Evolutionary conservation across 2,888 invertebrate species (phyloP).

Genomic region (Cheilosia variabilis): DNA sequence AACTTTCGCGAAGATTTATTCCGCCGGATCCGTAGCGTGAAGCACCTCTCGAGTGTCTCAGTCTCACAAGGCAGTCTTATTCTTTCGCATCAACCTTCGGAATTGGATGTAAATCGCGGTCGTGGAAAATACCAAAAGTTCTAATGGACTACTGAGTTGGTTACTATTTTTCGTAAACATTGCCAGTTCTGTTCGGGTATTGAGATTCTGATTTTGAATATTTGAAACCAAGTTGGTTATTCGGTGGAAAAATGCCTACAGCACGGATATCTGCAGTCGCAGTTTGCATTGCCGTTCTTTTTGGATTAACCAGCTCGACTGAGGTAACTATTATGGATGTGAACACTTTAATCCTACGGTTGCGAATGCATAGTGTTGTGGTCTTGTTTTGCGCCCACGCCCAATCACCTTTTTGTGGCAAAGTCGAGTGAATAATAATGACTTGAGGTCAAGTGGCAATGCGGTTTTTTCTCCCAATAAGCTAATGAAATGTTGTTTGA

Average conservation of each 20-base stretch:
- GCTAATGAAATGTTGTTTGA: background rate
- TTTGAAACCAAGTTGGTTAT: slow-evolving; percentile 3
- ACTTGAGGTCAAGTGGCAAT: slow-evolving; percentile 45
- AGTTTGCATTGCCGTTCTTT: slow-evolving; percentile 30
- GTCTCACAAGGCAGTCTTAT: slow-evolving; percentile 45
- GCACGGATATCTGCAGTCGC: slow-evolving; percentile 22
- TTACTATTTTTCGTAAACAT: background rate
- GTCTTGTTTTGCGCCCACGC: background rate
- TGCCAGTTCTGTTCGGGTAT: background rate
- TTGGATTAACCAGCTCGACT: slow-evolving; percentile 33
- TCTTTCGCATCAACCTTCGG: slow-evolving; percentile 59
- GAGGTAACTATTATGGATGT: slow-evolving; percentile 39
- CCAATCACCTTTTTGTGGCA: background rate
- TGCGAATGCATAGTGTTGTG: background rate
- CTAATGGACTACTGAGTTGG: slow-evolving; percentile 33
- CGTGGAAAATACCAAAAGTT: background rate
- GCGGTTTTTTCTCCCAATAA: background rate
- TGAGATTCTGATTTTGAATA: background rate
- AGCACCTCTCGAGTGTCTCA: slow-evolving; percentile 51
- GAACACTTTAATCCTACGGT: background rate
- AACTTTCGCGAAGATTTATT: slow-evolving; percentile 70
- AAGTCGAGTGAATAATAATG: slow-evolving; percentile 15
- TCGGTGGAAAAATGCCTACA: slow-evolving; percentile 28
- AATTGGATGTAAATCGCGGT: slow-evolving; percentile 39
- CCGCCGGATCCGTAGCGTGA: slow-evolving; percentile 43